These are phyloP conservation scores for Lasiommata megera DNA, from an alignment of 2,888 invertebrate genomes.

Conservation along the genomic window DNA sequence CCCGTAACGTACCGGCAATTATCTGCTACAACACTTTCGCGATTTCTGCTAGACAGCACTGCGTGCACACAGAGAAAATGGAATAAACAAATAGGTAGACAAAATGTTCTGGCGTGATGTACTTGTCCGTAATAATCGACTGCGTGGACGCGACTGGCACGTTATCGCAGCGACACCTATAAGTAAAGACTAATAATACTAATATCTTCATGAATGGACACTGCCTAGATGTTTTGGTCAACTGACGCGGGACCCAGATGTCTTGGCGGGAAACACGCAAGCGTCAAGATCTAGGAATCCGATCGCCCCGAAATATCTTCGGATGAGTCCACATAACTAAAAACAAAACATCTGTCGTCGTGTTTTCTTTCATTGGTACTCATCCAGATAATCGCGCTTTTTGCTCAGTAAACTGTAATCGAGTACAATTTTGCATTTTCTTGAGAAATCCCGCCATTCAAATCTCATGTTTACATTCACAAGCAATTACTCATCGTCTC, in stretches of 20 bases:
- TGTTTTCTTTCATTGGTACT: slow-evolving; percentile 24
- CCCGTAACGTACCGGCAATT: slow-evolving; percentile 5
- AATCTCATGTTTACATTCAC: slow-evolving; percentile 34
- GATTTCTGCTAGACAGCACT: slow-evolving; percentile 5
- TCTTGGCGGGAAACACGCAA: slow-evolving; percentile 46
- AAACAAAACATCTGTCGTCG: slow-evolving; percentile 32
- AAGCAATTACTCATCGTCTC: slow-evolving; percentile 33
- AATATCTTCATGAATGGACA: slow-evolving; percentile 55
- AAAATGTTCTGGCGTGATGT: slow-evolving; percentile 28
- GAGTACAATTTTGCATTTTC: slow-evolving; percentile 19
- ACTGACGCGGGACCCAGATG: slow-evolving; percentile 67
- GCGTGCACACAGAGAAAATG: slow-evolving; percentile 37
- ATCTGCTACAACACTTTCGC: not conserved
- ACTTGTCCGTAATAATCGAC: slow-evolving; percentile 71
- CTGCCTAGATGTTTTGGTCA: slow-evolving; percentile 67
- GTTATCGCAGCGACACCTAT: slow-evolving; percentile 73
- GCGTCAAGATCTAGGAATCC: slow-evolving; percentile 39
- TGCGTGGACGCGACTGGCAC: slow-evolving; percentile 74
- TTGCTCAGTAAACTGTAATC: slow-evolving; percentile 20
- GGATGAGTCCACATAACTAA: slow-evolving; percentile 29
- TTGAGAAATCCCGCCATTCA: slow-evolving; percentile 34
- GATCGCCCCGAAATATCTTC: slow-evolving; percentile 30
- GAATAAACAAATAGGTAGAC: slow-evolving; percentile 22
- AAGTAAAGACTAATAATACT: slow-evolving; percentile 49
- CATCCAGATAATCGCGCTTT: slow-evolving; percentile 17